These are phyloP conservation scores for Anticlea derivata DNA, from an alignment of 2,888 invertebrate genomes.

Conservation along the genomic window DNA sequence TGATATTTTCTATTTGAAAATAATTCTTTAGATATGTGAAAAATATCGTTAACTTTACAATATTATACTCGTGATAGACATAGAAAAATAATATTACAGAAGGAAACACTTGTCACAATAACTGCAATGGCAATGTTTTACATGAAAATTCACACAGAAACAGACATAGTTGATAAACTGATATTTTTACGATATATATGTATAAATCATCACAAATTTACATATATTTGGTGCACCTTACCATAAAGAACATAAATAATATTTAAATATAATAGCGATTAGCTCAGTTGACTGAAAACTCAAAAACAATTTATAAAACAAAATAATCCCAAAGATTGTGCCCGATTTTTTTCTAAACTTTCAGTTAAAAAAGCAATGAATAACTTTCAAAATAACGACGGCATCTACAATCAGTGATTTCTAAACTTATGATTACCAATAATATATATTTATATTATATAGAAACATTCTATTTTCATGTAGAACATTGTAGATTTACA, in stretches of 20 bases:
- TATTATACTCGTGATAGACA: conserved; percentile 73
- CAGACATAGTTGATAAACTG: conserved; percentile 11
- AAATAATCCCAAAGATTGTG: neutral
- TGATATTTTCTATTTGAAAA: conserved; percentile 9
- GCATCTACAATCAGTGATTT: conserved; percentile 26
- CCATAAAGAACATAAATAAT: conserved; percentile 3
- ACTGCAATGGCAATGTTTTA: conserved; percentile 56
- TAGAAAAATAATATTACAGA: conserved; percentile 54
- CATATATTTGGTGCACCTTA: conserved; percentile 22
- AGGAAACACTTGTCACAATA: conserved; percentile 71
- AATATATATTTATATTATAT: conserved; percentile 29
- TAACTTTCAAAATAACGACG: conserved; percentile 3
- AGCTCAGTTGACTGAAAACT: neutral
- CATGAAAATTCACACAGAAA: conserved; percentile 40
- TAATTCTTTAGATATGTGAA: neutral
- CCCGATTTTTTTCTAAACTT: neutral
- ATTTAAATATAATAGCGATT: neutral
- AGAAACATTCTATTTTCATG: conserved; percentile 48
- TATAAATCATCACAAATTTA: conserved; percentile 31
- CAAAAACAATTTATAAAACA: neutral
- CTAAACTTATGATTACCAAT: conserved; percentile 35
- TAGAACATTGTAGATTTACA: conserved; percentile 55
- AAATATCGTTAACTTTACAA: conserved; percentile 64
- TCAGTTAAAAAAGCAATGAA: conserved; percentile 7
- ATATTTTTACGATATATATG: conserved; percentile 26